phyloP scores from a whole-genome alignment of 2,888 invertebrate genomes.

The Nephrotoma flavescens region DNA sequence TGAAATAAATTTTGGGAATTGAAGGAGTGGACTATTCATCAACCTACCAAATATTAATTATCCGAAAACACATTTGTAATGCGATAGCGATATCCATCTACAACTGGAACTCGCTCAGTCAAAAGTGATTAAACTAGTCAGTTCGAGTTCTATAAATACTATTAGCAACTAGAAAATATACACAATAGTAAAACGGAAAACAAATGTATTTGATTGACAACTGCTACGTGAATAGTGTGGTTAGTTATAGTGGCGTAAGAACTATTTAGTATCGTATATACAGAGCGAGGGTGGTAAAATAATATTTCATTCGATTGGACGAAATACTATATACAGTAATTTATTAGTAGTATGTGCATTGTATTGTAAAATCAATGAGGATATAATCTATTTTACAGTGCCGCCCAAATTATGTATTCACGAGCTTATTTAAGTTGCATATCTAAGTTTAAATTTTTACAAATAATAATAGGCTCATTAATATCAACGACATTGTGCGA shows the following conservation, averaged over 20 bases:
- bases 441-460: background rate
- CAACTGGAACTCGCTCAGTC: background rate
- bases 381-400: background rate
- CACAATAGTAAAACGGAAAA: background rate
- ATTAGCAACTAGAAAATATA: background rate
- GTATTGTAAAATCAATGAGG: background rate
- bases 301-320: background rate
- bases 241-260: background rate
- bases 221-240: background rate
- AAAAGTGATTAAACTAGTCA: background rate
- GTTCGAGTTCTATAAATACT: background rate
- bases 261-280: background rate
- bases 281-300: background rate
- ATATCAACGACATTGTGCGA: background rate
- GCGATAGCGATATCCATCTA: background rate
- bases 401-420: background rate
- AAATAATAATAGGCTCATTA: background rate
- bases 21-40: background rate
- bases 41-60: background rate
- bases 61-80: background rate
- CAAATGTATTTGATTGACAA: background rate
- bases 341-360: background rate
- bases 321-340: background rate
- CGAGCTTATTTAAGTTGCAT: background rate
- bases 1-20: background rate